These are phyloP conservation scores for Eudasyphora cyanicolor DNA, from an alignment of 2,888 invertebrate genomes.

Conservation along the genomic window DNA sequence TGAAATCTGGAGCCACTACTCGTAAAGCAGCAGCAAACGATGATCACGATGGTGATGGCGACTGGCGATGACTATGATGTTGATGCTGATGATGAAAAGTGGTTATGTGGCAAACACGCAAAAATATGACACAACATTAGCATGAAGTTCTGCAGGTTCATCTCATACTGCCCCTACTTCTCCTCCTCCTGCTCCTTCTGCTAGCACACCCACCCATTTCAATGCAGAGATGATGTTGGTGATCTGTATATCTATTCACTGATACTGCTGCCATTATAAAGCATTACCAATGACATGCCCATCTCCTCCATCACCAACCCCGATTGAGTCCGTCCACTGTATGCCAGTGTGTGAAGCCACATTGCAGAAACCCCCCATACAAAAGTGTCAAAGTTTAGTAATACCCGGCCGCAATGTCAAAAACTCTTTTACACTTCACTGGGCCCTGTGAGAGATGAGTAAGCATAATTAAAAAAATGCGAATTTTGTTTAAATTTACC, in stretches of 20 bases:
- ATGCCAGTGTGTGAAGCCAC: too few species aligned
- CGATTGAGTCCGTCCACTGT: too few species aligned
- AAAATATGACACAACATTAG: slow-evolving; percentile 62
- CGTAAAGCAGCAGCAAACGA: too few species aligned
- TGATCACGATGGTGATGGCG: background rate
- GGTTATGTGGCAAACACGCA: slow-evolving; percentile 50
- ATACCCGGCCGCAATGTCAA: slow-evolving; percentile 62
- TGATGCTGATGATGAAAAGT: slow-evolving; percentile 40
- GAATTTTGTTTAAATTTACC: slow-evolving; percentile 39
- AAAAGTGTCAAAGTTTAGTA: slow-evolving; percentile 61
- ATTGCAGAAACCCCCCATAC: slow-evolving; percentile 27
- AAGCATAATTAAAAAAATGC: slow-evolving; percentile 52
- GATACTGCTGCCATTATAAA: slow-evolving; percentile 15
- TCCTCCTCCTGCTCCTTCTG: background rate
- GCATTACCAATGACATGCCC: background rate
- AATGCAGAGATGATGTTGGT: background rate
- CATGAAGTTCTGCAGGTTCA: slow-evolving; percentile 46
- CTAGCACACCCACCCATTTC: background rate
- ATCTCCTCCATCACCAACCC: slow-evolving; percentile 32
- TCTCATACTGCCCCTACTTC: too few species aligned
- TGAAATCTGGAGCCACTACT: background rate
- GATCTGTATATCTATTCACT: background rate
- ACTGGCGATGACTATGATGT: background rate
- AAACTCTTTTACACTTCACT: slow-evolving; percentile 63
- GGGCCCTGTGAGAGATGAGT: slow-evolving; percentile 57